phyloP scores from a whole-genome alignment of 2,888 invertebrate species.

The Ramazzottius varieornatus region DNA sequence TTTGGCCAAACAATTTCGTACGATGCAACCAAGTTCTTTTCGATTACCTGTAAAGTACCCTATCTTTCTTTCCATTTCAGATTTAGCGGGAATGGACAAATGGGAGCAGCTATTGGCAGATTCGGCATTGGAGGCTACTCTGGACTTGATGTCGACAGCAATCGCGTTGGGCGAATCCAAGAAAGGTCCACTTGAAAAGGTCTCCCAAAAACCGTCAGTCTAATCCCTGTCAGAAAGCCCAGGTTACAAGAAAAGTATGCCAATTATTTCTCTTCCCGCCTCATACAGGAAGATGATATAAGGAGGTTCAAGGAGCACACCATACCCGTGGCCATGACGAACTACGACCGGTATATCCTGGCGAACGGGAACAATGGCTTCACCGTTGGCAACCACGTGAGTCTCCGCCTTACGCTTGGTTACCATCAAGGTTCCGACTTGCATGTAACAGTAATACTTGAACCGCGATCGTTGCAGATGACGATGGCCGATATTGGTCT shows the following conservation, averaged over 20 bases:
- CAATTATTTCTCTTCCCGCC: too few species aligned
- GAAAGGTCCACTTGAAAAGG: background rate
- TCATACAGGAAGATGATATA: background rate
- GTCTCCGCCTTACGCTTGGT: background rate
- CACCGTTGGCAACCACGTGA: background rate
- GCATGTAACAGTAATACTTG: too few species aligned
- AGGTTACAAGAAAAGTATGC: too few species aligned
- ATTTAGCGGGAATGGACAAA: background rate
- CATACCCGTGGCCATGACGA: background rate
- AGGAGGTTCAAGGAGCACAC: background rate
- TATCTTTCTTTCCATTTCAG: background rate
- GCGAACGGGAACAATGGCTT: background rate
- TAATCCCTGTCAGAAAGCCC: too few species aligned
- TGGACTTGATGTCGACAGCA: background rate
- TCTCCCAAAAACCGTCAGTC: background rate
- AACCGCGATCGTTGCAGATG: too few species aligned
- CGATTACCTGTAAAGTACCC: too few species aligned
- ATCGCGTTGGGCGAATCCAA: background rate
- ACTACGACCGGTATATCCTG: background rate
- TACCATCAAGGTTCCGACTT: background rate
- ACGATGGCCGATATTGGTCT: background rate
- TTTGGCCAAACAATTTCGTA: background rate
- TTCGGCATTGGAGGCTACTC: background rate
- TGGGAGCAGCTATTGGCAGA: background rate
- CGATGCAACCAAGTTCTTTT: too few species aligned